phyloP scores from a whole-genome alignment of 2,113 vertebrate genomes.

The Pardalotus punctatus region DNA sequence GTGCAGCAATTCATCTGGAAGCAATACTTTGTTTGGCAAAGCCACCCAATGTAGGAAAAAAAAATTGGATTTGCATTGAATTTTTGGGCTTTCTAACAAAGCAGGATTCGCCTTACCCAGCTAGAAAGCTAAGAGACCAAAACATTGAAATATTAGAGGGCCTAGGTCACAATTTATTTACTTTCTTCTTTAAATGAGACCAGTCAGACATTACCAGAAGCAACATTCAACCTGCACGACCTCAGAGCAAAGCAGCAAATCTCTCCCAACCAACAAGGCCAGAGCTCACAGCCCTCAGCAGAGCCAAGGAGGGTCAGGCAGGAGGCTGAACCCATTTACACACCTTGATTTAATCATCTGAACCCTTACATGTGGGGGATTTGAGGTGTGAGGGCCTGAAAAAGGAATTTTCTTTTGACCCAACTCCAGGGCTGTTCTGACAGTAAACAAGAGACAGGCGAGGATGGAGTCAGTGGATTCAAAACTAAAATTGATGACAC shows the following conservation, averaged over 20 bases:
- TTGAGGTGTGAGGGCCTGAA: background rate
- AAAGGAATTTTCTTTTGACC: background rate
- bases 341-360: background rate
- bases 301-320: background rate
- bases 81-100: background rate
- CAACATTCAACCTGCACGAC: background rate
- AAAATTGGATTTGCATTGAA: background rate
- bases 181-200: background rate
- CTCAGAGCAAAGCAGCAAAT: background rate
- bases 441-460: rapidly evolving
- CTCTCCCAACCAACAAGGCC: background rate
- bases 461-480: background rate
- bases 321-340: background rate
- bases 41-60: background rate
- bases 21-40: background rate
- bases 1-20: background rate
- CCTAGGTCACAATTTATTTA: background rate
- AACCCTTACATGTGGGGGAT: background rate
- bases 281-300: background rate
- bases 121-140: background rate
- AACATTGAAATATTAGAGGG: background rate
- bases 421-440: background rate
- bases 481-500: background rate
- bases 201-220: background rate
- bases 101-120: background rate